Evolutionary conservation across 2,113 vertebrate genomes (phyloP), one percentile per base, ranked within the genome.

Genomic region (Syngnathus typhle): DNA sequence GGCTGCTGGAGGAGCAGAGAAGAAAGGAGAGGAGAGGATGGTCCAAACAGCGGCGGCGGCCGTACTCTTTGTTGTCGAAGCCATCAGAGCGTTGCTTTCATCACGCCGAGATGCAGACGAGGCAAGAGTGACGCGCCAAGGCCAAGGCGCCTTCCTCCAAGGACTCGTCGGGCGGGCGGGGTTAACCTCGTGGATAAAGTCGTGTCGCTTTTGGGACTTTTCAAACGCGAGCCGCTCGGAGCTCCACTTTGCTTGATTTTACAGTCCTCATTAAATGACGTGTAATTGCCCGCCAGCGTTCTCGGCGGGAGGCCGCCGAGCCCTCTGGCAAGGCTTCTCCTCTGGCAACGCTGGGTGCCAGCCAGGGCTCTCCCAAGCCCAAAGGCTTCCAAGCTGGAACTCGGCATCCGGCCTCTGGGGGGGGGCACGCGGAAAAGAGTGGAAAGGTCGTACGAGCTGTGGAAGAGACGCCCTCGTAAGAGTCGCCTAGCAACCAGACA

Each of bases 81-180:
- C 83, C 87, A 91, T 91, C 90, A 91, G 79, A 91, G 88, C 81
- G 84, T 74, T 72, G 70, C 90, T 92, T 92, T 92, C 89, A 92
- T 91, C 90, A 90, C 83, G 82, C 19, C 19, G 81, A 76, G 76
- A 86, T 72, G 79, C 80, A 78, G 84, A 82, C 70, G 71, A 67
- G 77, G 73, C 73, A 85, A 12, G 83, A 82, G 85, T 32, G 27
- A 3, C 27, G 3, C 27, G 27, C 27, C 27, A 79, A 83, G 83
- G 70, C 73, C 83, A 81, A 70, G 73, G 69, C 80, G 68, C 68
- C n/a, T 82, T 75, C 41, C 82, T 81, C 70, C 84, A 83, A 84
- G 77, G 86, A 81, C 86, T 84, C 77, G 39, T 8, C 19, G 60
- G 60, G 11, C 19, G 60, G 60, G 11, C 2, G 27, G 27, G 27